Evolutionary conservation across 2,888 invertebrate species (phyloP), one percentile per base, ranked within the genome.

Genomic region (Dasypolia templi): DNA sequence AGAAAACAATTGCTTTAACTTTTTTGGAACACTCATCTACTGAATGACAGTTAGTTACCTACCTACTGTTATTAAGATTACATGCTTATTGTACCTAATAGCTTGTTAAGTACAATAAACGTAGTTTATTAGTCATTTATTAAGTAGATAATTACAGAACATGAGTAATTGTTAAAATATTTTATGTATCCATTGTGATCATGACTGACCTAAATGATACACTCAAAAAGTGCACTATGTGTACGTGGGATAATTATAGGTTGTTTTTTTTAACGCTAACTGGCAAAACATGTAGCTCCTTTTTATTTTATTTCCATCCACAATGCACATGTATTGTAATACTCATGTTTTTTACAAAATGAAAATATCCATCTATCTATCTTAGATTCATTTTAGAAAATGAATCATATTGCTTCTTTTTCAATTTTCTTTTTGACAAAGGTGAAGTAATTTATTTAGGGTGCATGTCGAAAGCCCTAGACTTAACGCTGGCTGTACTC

Each of bases 81-180:
- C 19, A 49, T 35, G n/a, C n/a, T 59, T 74, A 64, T 59, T 26
- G 26, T 26, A 63, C 4, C 14, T 29, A 22, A 53, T n/a, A 32
- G 19, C 35, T 44, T 49, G 14, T 39, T 49, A 62, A 14, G 14
- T 26, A 32, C 22, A 51, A 51, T 44, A 35, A n/a, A 53, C 17
- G 3, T 53, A 63, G 6, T 32, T 32, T 35, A 77, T 78, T 78
- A 77, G 44, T 75, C 53, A 75, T 46, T 42, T 17, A 44, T 44
- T 67, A 22, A 39, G 39, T 49, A 49, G 55, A 55, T 49, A 63
- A 44, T 32, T 39, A 65, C 29, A 51, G 56, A 35, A 35, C 19
- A 44, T 44, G 72, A 78, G 72, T 58, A 58, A 78, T 77, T 35
- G 51, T 71, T 77, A 46, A 77, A 75, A 75, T 75, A 77, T 75